These are phyloP conservation scores for Terebella lapidaria DNA, from an alignment of 2,888 invertebrate species.

Conservation along the genomic window DNA sequence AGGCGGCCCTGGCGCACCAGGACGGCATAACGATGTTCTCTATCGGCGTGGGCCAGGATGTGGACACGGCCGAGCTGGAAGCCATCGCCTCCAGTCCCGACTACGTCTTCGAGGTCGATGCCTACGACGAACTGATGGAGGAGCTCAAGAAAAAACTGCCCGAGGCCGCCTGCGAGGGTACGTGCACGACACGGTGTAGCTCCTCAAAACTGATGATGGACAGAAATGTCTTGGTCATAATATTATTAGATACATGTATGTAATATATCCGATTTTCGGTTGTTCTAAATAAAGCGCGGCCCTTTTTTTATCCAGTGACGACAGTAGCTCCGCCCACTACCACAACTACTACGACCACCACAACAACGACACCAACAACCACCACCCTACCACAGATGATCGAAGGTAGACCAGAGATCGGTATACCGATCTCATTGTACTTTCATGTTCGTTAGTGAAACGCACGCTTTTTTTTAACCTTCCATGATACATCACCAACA, in stretches of 20 bases:
- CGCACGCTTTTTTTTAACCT: no score
- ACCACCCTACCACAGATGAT: neutral
- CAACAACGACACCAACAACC: neutral
- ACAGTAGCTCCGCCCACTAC: neutral
- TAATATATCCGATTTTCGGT: no score
- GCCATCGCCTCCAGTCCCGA: slow-evolving; percentile 29
- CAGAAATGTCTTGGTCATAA: no score
- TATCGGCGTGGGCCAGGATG: slow-evolving; percentile 29
- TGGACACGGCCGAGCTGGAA: slow-evolving; percentile 24
- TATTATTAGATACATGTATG: no score
- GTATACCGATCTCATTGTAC: no score
- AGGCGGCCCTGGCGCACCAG: slow-evolving; percentile 9
- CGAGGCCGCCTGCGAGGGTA: slow-evolving; percentile 16
- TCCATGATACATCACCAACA: no score
- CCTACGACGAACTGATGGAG: slow-evolving; percentile 30
- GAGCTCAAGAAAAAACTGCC: slow-evolving; percentile 26
- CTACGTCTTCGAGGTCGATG: slow-evolving; percentile 27
- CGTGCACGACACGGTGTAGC: no score
- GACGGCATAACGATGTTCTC: slow-evolving; percentile 24
- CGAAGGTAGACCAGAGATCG: neutral
- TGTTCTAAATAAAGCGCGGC: no score
- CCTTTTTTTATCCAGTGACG: neutral
- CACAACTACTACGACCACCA: slow-evolving; percentile 1
- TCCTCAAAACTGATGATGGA: no score
- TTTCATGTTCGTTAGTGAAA: no score